Base-by-base conservation (phyloP, 2,113 vertebrate species). In the Podilymbus podiceps region DNA sequence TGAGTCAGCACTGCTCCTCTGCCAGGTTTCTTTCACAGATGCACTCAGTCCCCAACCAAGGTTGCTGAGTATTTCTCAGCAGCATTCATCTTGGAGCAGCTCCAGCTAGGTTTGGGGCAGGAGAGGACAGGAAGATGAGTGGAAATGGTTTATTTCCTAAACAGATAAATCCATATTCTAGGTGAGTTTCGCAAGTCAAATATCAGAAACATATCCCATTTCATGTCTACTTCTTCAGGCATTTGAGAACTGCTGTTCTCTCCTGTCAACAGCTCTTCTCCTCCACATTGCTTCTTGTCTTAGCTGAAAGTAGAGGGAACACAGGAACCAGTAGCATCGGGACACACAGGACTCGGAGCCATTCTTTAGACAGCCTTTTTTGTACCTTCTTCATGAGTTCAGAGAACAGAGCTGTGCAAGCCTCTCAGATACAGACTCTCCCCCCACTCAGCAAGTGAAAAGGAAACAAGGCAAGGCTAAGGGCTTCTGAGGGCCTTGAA, bases 41-140 rank as follows among this genome's bases (percentile, higher is more conserved):
- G 31, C 47, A 23, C n/a, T 75, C 47, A 47, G 44, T 15, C 25
- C 24, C 22, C 55, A 72, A 2, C 3, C 30, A 58, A 11, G 20
- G 25, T 5, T 78, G n/a, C 24, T 38, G 56, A 85, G 63, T 30
- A 23, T 25, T 9, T 11, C 35, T 75, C 69, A 86, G 38, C 46
- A 76, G 5, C 1, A 0, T 15, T 90, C 0, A 0, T 69, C 58
- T 20, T 18, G 18, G 4, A 74, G 86, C 30, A 69, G 59, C 59
- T 86, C 50, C 76, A 89, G 55, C 14, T 75, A 33, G 15, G 8
- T 40, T 62, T 3, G 1, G n/a, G 44, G 27, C 20, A 84, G 4
- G 22, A 63, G 59, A 74, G 33, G 83, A 40, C 27, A 88, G 40
- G 19, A 83, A 88, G 55, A 66, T 20, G n/a, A 74, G 12, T 18